Evolutionary conservation across 2,888 invertebrate genomes (phyloP).

Genomic region (Lycaena phlaeas): DNA sequence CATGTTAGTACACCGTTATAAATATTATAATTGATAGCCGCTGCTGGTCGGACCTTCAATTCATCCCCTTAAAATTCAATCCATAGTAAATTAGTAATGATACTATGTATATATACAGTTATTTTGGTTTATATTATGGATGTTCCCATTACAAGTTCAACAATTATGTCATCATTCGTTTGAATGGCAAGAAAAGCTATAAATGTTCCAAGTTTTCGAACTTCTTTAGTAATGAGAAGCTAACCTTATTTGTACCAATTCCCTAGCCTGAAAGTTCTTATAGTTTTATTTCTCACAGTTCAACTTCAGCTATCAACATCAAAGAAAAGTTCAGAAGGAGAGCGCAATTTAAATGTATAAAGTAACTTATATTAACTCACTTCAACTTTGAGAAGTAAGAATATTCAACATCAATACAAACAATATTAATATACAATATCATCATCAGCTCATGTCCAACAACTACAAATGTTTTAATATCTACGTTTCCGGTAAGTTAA

Average conservation of each 20-base stretch:
- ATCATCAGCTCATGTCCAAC: no score
- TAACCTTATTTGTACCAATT: conserved; percentile 7
- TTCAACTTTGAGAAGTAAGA: neutral
- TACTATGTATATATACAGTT: no score
- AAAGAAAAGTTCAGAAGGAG: conserved; percentile 4
- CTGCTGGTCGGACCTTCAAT: no score
- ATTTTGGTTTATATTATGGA: no score
- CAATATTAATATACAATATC: neutral
- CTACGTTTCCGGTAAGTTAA: no score
- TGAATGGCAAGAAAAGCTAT: neutral
- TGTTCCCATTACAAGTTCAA: no score
- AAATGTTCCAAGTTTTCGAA: conserved; percentile 1
- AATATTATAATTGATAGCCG: no score
- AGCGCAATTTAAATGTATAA: conserved; percentile 2
- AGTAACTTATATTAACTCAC: neutral
- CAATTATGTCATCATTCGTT: no score
- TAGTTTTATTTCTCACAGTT: conserved; percentile 5
- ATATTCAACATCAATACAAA: conserved; percentile 1
- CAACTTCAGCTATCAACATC: conserved; percentile 5
- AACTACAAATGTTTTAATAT: no score
- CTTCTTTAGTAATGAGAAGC: neutral
- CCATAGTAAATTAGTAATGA: no score
- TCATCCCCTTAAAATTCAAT: no score
- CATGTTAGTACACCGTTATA: no score
- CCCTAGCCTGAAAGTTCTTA: neutral